Evolutionary conservation across 1,140 invertebrate species (phyloP).

Genomic region (Lepidostoma basale): DNA sequence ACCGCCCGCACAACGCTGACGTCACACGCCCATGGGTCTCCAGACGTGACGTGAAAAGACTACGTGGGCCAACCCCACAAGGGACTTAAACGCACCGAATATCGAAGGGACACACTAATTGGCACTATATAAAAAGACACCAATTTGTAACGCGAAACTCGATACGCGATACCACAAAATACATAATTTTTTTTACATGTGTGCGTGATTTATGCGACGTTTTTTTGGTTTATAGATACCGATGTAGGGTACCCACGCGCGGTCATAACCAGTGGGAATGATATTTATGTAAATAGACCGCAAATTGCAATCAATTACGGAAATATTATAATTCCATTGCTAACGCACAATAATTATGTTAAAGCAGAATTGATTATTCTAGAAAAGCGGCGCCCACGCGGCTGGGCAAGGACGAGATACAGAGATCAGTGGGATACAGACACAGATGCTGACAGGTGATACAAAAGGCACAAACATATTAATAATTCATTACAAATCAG

Average conservation of each 20-base stretch:
- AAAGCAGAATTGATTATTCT: slow-evolving; percentile 7
- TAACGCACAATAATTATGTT: slow-evolving; percentile 15
- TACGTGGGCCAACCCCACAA: background rate
- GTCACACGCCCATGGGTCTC: background rate
- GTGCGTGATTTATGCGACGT: too few species aligned
- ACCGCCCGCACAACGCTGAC: background rate
- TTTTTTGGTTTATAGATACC: too few species aligned
- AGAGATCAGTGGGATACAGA: background rate
- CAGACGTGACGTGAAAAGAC: slow-evolving; percentile 1
- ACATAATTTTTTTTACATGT: too few species aligned
- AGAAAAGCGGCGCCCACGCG: background rate
- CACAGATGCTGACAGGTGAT: background rate
- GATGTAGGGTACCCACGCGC: background rate
- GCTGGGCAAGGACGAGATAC: background rate
- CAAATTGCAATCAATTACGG: slow-evolving; percentile 7
- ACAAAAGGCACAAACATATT: slow-evolving; percentile 12
- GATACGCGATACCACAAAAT: too few species aligned
- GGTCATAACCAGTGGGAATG: background rate
- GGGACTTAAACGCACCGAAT: background rate
- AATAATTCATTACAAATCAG: slow-evolving; percentile 25
- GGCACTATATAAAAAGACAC: background rate
- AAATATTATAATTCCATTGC: background rate
- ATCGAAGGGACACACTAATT: background rate
- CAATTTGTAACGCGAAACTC: too few species aligned
- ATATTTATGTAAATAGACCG: slow-evolving; percentile 18